Conservation (phyloP, 2,888 invertebrate genomes). For the Eupithecia subfuscata region DNA sequence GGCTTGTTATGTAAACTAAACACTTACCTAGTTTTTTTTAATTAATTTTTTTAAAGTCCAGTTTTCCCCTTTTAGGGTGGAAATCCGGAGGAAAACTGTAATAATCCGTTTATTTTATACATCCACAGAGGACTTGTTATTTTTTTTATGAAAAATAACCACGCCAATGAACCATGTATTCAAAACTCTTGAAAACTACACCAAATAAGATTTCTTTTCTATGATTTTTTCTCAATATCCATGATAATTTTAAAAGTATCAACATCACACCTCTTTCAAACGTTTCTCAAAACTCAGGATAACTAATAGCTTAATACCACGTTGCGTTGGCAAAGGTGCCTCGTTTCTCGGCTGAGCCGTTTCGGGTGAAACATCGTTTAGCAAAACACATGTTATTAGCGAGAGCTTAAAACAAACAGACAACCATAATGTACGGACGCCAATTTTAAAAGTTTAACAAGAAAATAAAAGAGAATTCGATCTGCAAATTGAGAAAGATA, state of each 20-base stretch:
- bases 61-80: too few relatives aligned
- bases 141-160: too few relatives aligned
- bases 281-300: slow-evolving; percentile 52
- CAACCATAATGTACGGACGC: slow-evolving; percentile 55
- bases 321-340: slow-evolving; percentile 69
- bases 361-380: slow-evolving; percentile 57
- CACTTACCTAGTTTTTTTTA: neutral
- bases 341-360: slow-evolving; percentile 73
- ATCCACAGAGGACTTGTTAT: neutral
- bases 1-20: neutral
- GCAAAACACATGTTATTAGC: slow-evolving; percentile 75
- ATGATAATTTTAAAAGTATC: slow-evolving; percentile 50
- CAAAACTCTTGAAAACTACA: too few relatives aligned
- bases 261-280: slow-evolving; percentile 38
- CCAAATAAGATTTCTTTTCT: neutral
- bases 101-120: neutral
- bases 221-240: neutral
- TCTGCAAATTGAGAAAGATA: slow-evolving; percentile 11
- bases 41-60: too few relatives aligned
- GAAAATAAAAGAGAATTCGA: slow-evolving; percentile 10
- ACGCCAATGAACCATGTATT: too few relatives aligned
- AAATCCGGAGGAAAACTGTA: too few relatives aligned
- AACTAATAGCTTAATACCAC: slow-evolving; percentile 83
- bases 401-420: slow-evolving; percentile 62
- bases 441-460: slow-evolving; percentile 24